phyloP scores from a whole-genome alignment of 2,113 vertebrate species.

The Percopsis transmontana region DNA sequence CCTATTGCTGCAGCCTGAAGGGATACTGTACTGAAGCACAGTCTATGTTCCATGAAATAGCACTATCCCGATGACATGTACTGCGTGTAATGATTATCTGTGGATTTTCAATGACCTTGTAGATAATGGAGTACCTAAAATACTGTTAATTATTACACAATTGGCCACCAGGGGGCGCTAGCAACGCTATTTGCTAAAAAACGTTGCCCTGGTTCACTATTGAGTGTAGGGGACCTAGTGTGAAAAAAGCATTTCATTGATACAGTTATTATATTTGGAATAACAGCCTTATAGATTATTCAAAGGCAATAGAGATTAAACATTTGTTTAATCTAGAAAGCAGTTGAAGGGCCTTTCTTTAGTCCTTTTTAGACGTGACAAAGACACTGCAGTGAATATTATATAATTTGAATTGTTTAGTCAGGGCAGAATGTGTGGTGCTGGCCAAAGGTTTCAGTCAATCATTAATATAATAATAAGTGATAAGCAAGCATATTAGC shows the following conservation, averaged over 20 bases:
- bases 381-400: background rate
- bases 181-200: too few relatives aligned
- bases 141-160: background rate
- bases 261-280: too few relatives aligned
- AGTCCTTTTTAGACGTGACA: background rate
- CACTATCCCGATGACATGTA: background rate
- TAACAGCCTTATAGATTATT: too few relatives aligned
- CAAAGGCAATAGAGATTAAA: too few relatives aligned
- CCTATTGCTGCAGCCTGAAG: constrained; percentile 89
- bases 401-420: background rate
- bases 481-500: background rate
- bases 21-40: constrained; percentile 77
- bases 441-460: constrained; percentile 1
- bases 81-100: too few relatives aligned
- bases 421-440: background rate
- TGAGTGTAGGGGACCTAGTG: too few relatives aligned
- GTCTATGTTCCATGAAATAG: background rate
- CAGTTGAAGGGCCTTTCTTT: background rate
- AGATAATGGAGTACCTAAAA: background rate
- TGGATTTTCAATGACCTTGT: too few relatives aligned
- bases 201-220: too few relatives aligned
- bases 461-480: background rate
- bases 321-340: background rate
- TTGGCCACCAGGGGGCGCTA: background rate
- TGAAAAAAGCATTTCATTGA: too few relatives aligned